A percentile compares a stretch with the other conserved stretches of the same genome.
These are phyloP conservation scores for Drosophila siamana DNA, from an alignment of 2,888 invertebrate genomes.

Conservation along the genomic window DNA sequence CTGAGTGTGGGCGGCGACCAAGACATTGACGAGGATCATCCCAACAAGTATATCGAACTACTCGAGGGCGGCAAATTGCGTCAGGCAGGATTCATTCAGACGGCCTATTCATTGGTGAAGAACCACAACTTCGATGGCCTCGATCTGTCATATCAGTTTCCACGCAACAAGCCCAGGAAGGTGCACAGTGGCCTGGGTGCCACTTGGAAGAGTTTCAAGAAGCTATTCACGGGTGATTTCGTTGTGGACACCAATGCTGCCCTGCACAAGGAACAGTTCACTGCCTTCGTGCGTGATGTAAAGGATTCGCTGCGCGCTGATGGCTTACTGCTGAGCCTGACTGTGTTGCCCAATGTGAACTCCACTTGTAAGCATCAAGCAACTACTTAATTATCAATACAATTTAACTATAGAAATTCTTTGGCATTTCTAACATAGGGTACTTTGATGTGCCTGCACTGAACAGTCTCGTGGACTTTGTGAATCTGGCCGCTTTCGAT, in stretches of 20 bases:
- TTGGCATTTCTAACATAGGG: constrained; percentile 87
- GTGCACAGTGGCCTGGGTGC: constrained; percentile 88
- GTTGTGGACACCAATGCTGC: constrained; percentile 91
- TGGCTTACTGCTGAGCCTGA: constrained; percentile 88
- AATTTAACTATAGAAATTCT: not conserved
- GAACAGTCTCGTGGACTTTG: constrained; percentile 91
- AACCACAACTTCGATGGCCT: constrained; percentile 94
- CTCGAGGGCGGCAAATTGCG: constrained; percentile 90
- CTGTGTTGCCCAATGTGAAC: constrained; percentile 93
- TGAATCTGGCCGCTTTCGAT: constrained; percentile 92
- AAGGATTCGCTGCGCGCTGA: constrained; percentile 90
- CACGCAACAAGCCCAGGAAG: constrained; percentile 91
- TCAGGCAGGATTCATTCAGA: constrained; percentile 91
- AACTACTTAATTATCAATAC: not conserved
- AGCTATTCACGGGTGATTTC: constrained; percentile 89
- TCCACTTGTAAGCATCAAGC: constrained; percentile 87
- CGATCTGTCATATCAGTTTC: constrained; percentile 95
- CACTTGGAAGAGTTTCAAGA: constrained; percentile 91
- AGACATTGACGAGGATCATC: constrained; percentile 88
- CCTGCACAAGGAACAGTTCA: constrained; percentile 92
- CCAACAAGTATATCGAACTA: constrained; percentile 90
- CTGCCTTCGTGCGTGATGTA: constrained; percentile 90
- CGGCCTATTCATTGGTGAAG: constrained; percentile 89
- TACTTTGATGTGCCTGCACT: constrained; percentile 91
- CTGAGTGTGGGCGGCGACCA: constrained; percentile 92